These are phyloP conservation scores for Synanceia verrucosa DNA, from an alignment of 2,797 vertebrate genomes.

Conservation along the genomic window DNA sequence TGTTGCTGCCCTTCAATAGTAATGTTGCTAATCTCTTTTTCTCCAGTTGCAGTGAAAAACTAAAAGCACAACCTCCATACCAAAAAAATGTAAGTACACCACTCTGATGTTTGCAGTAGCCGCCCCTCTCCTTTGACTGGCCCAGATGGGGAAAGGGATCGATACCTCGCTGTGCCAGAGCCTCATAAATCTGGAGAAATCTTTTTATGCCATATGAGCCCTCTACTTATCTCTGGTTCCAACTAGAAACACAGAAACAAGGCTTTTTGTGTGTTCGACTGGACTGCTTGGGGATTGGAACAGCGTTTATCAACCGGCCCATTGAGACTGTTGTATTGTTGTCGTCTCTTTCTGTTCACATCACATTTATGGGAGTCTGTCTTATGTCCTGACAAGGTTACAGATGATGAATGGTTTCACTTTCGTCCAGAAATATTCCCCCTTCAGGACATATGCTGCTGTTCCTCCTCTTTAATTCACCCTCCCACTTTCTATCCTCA, in stretches of 20 bases:
- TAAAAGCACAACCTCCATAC: background rate
- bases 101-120: slow-evolving; percentile 4
- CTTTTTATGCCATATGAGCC: slow-evolving; percentile 54
- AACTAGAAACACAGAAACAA: slow-evolving; percentile 34
- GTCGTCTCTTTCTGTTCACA: slow-evolving; percentile 36
- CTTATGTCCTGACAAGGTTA: slow-evolving; percentile 53
- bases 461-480: slow-evolving; percentile 28
- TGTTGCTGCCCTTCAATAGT: background rate
- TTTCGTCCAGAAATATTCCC: slow-evolving; percentile 16
- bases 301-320: slow-evolving; percentile 5
- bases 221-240: slow-evolving; percentile 50
- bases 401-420: slow-evolving; percentile 55
- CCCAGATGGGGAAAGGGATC: slow-evolving; percentile 38
- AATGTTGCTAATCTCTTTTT: background rate
- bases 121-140: slow-evolving; percentile 5
- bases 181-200: slow-evolving; percentile 60
- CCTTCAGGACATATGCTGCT: slow-evolving; percentile 39
- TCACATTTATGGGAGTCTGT: slow-evolving; percentile 35
- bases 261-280: slow-evolving; percentile 14
- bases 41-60: background rate
- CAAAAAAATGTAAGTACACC: slow-evolving; percentile 19
- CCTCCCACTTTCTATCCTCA: slow-evolving; percentile 10
- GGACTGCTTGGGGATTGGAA: slow-evolving; percentile 17
- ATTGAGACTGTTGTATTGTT: background rate
- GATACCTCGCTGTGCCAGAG: slow-evolving; percentile 46